These are phyloP conservation scores for Tineola bisselliella DNA, from an alignment of 2,888 invertebrate genomes.

Conservation along the genomic window DNA sequence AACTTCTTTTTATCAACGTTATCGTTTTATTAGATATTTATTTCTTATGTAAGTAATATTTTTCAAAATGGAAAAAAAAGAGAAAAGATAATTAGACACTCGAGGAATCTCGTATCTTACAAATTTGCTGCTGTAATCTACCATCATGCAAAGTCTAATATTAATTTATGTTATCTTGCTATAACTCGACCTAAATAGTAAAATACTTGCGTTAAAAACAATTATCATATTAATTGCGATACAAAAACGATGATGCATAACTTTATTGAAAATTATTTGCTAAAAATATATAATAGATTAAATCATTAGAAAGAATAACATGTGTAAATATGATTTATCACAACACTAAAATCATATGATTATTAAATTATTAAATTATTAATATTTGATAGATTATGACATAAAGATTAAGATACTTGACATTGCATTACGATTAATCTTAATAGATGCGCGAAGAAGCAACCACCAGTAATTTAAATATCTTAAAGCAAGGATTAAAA, in stretches of 20 bases:
- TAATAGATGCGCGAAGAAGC: not conserved
- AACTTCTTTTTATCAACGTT: not conserved
- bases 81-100: not conserved
- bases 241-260: no score
- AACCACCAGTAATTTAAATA: not conserved
- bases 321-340: no score
- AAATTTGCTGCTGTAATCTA: not conserved
- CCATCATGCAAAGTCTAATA: not conserved
- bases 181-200: not conserved
- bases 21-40: not conserved
- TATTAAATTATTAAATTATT: no score
- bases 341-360: no score
- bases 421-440: not conserved
- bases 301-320: no score
- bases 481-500: not conserved
- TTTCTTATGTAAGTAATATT: not conserved
- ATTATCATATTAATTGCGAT: no score
- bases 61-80: not conserved
- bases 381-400: not conserved
- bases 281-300: no score
- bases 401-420: not conserved
- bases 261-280: no score
- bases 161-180: not conserved
- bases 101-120: not conserved
- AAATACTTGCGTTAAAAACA: not conserved